Evolutionary conservation across 1,140 invertebrate genomes (phyloP), one percentile per base, ranked within the genome.

Genomic region (Palaemon carinicauda): DNA sequence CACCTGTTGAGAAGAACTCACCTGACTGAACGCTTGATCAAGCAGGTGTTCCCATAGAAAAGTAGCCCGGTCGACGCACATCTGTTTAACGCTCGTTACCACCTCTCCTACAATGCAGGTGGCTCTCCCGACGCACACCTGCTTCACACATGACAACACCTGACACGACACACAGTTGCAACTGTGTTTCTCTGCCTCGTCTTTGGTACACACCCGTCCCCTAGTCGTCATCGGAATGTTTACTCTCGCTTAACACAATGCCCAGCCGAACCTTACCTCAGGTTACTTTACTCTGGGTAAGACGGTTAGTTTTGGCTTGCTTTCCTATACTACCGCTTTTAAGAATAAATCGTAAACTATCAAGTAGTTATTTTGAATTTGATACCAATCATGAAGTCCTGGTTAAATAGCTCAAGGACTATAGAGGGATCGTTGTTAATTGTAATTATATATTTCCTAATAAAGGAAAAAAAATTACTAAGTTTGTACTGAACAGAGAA

Each of bases 31-130:
- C 41, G 31, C 80, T 12, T 65, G 19, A 21, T 65, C 56, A 41
- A 73, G 71, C n/a, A 82, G 29, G 80, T 82, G 80, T 1, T 21
- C 80, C 80, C 71, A 69, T 9, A 82, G 50, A 33, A 60, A 82
- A 17, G 60, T 51, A 24, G 80, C 80, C 9, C 65, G 65, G 60
- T 51, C 80, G 31, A 82, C 41, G 21, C 53, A 80, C 79, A 80
- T 65, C 19, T 80, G 54, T 21, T 54, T 41, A 19, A 80, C 79
- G 50, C 79, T 65, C n/a, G 79, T 41, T 21, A 65, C 33, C 54
- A 65, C 79, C 79, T 80, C 54, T 1, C 54, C 53, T 12, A 41
- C 79, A 3, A 65, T 29, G 24, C 79, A 80, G 54, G 79, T 80
- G 54, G 79, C 79, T 14, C 79, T 29, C 24, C 56, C 79, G 41